Base-by-base conservation (phyloP, 1,140 invertebrate species). In the Zaprionus gabonicus region DNA sequence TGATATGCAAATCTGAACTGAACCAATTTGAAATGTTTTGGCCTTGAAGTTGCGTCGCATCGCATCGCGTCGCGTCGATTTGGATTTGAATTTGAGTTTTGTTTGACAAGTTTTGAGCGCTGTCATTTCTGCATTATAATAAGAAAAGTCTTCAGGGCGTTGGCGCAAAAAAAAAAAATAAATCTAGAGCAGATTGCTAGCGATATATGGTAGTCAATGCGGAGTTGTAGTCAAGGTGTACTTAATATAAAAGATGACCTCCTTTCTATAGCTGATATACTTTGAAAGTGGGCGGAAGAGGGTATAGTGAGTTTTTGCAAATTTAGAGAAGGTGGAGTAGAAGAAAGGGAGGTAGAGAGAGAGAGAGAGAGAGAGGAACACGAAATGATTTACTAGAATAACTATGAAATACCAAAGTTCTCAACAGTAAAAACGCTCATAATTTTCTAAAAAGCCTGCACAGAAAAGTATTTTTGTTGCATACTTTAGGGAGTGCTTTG, bases 21-120 rank as follows among this genome's bases (percentile, higher is more conserved):
- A 78, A 80, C 70, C 77, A 87, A 82, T 80, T 82, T 74, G 56
- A 86, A 87, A 73, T 71, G 77, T 28, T 80, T 82, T 82, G 83
- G 80, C 83, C 83, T 86, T 86, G 83, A 84, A 84, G 81, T 79
- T 57, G 46, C 38, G 44, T 28, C 38, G 23, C 55, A 10, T 28
- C 36, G 36, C 46, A 49, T 46, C 38, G 23, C 55, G 15, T 28
- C 36, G 36, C 31, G 20, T 28, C 34, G 34, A 67, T 31, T 57
- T 59, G 59, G 34, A 67, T 31, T 57, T 59, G 59, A 58, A 71
- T 75, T 70, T 41, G 53, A 57, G 38, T 23, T 51, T 71, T 79
- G 51, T 49, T 69, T 85, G 60, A 72, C 59, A 53, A 59, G 6
- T n/a, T 46, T 44, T 44, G 13, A 17, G 20, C 49, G 44, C 15